Conservation (phyloP, 2,797 vertebrate species). For the Tauraco hartlaubi region DNA sequence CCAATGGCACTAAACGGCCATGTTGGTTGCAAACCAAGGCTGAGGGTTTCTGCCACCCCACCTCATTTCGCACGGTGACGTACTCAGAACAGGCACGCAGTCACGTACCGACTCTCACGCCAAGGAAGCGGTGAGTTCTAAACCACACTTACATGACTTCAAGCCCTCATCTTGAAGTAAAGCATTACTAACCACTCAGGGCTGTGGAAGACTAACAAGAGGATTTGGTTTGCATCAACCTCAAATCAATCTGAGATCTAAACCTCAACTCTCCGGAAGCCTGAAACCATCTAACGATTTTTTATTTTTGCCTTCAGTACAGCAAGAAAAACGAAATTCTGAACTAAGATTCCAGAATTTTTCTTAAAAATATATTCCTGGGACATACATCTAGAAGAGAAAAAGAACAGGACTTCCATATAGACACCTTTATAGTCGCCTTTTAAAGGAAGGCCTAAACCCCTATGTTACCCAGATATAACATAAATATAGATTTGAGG, state of each 20-base stretch:
- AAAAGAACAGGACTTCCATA: not conserved
- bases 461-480: not conserved
- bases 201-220: not conserved
- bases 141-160: not conserved
- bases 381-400: not conserved
- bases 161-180: not conserved
- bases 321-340: not conserved
- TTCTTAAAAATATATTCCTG: not conserved
- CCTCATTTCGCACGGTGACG: not conserved
- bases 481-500: not conserved
- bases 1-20: not conserved
- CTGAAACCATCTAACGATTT: conserved; percentile 1
- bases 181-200: not conserved
- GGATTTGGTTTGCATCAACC: conserved; percentile 1
- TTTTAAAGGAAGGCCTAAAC: not conserved
- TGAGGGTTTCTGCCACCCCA: not conserved
- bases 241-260: not conserved
- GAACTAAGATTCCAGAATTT: not conserved
- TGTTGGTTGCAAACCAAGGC: not conserved
- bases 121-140: not conserved
- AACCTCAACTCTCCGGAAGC: not conserved
- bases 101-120: not conserved
- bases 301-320: not conserved
- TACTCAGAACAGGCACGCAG: not conserved
- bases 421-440: not conserved